Conservation (phyloP, 2,113 vertebrate species). For the Argyrosomus japonicus region DNA sequence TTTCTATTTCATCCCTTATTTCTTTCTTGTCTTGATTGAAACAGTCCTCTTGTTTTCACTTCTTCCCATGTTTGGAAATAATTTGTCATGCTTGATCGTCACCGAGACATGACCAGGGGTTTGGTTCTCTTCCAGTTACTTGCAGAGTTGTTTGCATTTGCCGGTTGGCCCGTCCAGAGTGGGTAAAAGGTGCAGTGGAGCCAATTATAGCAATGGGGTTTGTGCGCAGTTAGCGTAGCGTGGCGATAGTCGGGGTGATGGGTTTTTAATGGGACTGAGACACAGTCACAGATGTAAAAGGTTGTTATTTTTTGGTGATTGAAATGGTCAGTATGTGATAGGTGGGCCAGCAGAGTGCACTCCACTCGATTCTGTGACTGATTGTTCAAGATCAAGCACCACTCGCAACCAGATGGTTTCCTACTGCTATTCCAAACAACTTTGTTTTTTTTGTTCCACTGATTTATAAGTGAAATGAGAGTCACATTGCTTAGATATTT, state of each 20-base stretch:
- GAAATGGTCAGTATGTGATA: slow-evolving; percentile 55
- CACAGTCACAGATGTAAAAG: slow-evolving; percentile 69
- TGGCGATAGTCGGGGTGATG: slow-evolving; percentile 68
- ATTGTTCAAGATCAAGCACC: slow-evolving; percentile 60
- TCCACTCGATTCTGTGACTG: slow-evolving; percentile 52
- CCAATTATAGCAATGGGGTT: slow-evolving; percentile 79
- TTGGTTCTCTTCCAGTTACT: slow-evolving; percentile 55
- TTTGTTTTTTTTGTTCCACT: slow-evolving; percentile 41
- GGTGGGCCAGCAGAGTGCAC: slow-evolving; percentile 34
- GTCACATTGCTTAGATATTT: slow-evolving; percentile 14
- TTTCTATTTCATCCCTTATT: slow-evolving; percentile 25
- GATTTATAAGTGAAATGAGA: slow-evolving; percentile 56
- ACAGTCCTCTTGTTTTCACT: slow-evolving; percentile 37
- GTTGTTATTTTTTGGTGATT: slow-evolving; percentile 71
- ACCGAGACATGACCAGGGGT: slow-evolving; percentile 36
- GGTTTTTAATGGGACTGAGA: slow-evolving; percentile 75
- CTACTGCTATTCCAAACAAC: slow-evolving; percentile 52
- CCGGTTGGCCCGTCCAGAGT: slow-evolving; percentile 53
- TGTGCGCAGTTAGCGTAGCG: slow-evolving; percentile 68
- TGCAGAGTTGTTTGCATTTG: slow-evolving; percentile 63
- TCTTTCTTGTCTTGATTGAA: slow-evolving; percentile 31
- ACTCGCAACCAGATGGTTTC: slow-evolving; percentile 47
- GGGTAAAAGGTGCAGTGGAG: slow-evolving; percentile 72
- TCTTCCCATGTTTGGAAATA: slow-evolving; percentile 52
- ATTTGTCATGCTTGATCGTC: slow-evolving; percentile 57